Conservation (phyloP, 2,888 invertebrate genomes). For the Apodemia hepburni region DNA sequence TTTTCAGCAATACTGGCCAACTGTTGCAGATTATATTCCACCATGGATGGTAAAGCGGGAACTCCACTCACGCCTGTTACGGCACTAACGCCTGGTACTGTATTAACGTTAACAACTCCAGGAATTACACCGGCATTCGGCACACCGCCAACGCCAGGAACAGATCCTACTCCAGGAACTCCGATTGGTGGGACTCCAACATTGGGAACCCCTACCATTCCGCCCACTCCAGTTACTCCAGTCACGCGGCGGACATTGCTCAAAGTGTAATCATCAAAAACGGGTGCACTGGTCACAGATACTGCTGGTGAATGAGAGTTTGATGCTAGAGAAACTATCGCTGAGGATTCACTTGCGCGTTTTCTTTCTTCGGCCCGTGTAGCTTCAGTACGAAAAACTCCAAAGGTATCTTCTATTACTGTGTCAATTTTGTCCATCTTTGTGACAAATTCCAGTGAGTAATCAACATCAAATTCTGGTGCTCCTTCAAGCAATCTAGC, state of each 20-base stretch:
- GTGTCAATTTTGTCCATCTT: constrained; percentile 89
- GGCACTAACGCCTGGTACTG: constrained; percentile 49
- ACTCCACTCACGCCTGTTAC: constrained; percentile 54
- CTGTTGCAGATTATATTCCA: constrained; percentile 92
- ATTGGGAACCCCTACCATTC: constrained; percentile 41
- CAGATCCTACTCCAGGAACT: constrained; percentile 50
- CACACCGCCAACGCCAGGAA: constrained; percentile 51
- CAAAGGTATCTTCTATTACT: constrained; percentile 85
- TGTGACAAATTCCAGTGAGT: constrained; percentile 90
- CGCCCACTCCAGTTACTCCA: constrained; percentile 35
- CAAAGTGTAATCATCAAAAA: constrained; percentile 86
- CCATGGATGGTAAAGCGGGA: constrained; percentile 82
- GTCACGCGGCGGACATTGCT: constrained; percentile 74
- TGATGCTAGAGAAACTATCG: constrained; percentile 61
- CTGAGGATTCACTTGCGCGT: constrained; percentile 67
- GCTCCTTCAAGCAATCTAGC: constrained; percentile 88
- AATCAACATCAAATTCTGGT: constrained; percentile 90
- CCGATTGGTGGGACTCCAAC: constrained; percentile 44
- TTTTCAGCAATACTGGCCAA: constrained; percentile 90
- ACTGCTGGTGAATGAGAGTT: constrained; percentile 69
- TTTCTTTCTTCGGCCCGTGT: constrained; percentile 78
- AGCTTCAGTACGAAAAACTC: constrained; percentile 85
- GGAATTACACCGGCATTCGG: constrained; percentile 50
- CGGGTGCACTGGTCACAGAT: constrained; percentile 84
- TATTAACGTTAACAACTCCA: constrained; percentile 57